Percentiles rank a stretch among this genome's conserved stretches.
These are phyloP conservation scores for Mesorhabditis spiculigera DNA, from an alignment of 2,888 invertebrate genomes.

Conservation along the genomic window DNA sequence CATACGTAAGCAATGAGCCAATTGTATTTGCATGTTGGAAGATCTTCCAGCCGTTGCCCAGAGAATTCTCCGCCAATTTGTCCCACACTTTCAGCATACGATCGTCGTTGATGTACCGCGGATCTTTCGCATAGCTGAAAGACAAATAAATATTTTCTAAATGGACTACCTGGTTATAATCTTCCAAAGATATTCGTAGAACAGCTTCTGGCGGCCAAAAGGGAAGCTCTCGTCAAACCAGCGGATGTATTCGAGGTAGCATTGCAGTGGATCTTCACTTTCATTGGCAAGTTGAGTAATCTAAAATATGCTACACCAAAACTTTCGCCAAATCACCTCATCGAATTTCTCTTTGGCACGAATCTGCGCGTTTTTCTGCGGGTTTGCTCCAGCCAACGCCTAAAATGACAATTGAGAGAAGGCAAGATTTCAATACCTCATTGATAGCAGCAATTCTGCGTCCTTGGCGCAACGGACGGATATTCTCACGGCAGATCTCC, in stretches of 20 bases:
- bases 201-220: constrained; percentile 31
- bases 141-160: not conserved
- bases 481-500: not conserved
- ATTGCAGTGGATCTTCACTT: constrained; percentile 13
- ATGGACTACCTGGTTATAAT: constrained; percentile 24
- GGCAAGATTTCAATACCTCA: not conserved
- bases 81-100: constrained; percentile 40
- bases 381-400: not conserved
- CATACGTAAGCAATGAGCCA: constrained; percentile 21
- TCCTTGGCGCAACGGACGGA: not conserved
- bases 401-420: not conserved
- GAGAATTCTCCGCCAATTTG: constrained; percentile 36
- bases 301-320: not conserved
- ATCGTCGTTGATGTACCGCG: constrained; percentile 26
- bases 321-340: not conserved
- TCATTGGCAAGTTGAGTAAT: not conserved
- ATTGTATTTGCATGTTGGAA: constrained; percentile 33
- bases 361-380: not conserved
- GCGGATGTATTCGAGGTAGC: constrained; percentile 25
- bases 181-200: constrained; percentile 36
- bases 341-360: constrained; percentile 4
- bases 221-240: constrained; percentile 38
- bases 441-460: not conserved
- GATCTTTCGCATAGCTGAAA: constrained; percentile 20
- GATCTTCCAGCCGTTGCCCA: constrained; percentile 38